These are phyloP conservation scores for Apeltes quadracus DNA, from an alignment of 2,113 vertebrate species.

Conservation along the genomic window DNA sequence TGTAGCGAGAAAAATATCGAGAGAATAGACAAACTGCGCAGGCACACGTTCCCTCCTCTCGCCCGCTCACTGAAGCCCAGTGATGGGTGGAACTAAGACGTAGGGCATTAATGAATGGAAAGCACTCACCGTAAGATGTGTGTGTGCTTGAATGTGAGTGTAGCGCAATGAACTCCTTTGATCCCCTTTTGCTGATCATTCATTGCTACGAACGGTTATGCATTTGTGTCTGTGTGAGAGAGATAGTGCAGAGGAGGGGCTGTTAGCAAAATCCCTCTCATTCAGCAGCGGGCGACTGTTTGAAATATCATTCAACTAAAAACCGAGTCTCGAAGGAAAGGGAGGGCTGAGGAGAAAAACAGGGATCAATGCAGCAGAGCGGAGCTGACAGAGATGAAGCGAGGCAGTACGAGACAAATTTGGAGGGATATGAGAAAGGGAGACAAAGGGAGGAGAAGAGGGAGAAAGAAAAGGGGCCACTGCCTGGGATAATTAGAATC, in stretches of 20 bases:
- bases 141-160: conserved; percentile 9
- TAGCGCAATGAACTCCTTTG: conserved; percentile 51
- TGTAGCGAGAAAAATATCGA: conserved; percentile 9
- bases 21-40: background rate
- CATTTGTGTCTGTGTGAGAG: conserved; percentile 7
- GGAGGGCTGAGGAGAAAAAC: conserved; percentile 9
- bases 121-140: conserved; percentile 37
- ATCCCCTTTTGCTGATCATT: conserved; percentile 49
- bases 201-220: conserved; percentile 23
- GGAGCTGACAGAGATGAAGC: conserved; percentile 43
- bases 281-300: conserved; percentile 65
- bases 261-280: conserved; percentile 60
- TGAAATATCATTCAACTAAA: conserved; percentile 64
- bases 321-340: conserved; percentile 14
- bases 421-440: background rate
- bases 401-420: conserved; percentile 26
- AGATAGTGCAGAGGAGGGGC: conserved; percentile 23
- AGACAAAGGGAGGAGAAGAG: background rate
- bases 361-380: conserved; percentile 27
- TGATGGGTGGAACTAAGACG: conserved; percentile 50
- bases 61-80: conserved; percentile 29
- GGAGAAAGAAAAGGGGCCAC: conserved; percentile 22
- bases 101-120: conserved; percentile 72
- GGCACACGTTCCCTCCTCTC: conserved; percentile 1
- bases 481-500: conserved; percentile 40